Percentiles rank a stretch among this genome's conserved stretches.
These are phyloP conservation scores for Orestias chungarensis DNA, from an alignment of 2,797 vertebrate species.

Conservation along the genomic window DNA sequence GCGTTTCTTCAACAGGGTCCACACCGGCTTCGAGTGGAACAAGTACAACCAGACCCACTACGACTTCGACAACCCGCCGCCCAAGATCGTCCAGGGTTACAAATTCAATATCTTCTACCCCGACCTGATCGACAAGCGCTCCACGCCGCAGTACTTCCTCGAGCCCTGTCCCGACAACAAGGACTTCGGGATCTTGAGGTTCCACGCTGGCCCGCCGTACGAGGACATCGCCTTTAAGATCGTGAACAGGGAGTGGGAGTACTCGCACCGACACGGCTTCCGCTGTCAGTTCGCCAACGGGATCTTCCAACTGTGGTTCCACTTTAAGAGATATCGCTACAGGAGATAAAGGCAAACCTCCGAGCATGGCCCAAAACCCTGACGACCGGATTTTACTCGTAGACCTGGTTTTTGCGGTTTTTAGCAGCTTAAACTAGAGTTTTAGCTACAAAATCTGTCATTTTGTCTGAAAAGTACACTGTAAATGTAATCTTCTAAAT, in stretches of 20 bases:
- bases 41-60: conserved; percentile 99
- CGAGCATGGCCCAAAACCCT: conserved; percentile 26
- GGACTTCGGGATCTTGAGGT: conserved; percentile 95
- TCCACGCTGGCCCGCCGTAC: conserved; percentile 94
- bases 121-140: conserved; percentile 95
- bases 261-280: conserved; percentile 96
- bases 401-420: conserved; percentile 5
- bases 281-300: conserved; percentile 98
- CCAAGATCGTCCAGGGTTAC: conserved; percentile 98
- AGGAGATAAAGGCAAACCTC: conserved; percentile 77
- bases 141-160: conserved; percentile 96
- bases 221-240: conserved; percentile 99
- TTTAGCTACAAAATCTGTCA: conserved; percentile 25
- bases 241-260: conserved; percentile 96
- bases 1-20: conserved; percentile 97
- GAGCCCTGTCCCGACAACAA: conserved; percentile 94
- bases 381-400: conserved; percentile 7
- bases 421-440: conserved; percentile 22
- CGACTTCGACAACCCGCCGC: conserved; percentile 96
- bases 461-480: conserved; percentile 33
- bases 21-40: conserved; percentile 99
- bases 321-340: conserved; percentile 98
- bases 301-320: conserved; percentile 99
- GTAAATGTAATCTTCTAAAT: conserved; percentile 42
- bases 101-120: conserved; percentile 99